Evolutionary conservation across 1,140 invertebrate genomes (phyloP), one percentile per base, ranked within the genome.

Genomic region (Pogonus chalceus): DNA sequence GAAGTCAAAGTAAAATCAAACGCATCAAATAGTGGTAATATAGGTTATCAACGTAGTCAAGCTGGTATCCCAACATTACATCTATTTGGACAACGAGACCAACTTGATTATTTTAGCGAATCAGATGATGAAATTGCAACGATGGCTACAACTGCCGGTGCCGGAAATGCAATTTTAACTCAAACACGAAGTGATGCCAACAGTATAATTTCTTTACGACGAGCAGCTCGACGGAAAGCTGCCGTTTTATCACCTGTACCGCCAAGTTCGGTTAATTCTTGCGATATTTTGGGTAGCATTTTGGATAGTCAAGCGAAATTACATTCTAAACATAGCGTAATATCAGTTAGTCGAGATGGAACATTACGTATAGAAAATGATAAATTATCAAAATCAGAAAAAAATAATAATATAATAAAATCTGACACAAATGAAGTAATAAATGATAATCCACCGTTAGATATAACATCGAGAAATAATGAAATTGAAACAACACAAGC

Each of bases 281-380:
- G 64, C 14, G 84, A 89, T 68, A 60, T 93, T 0, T 65, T 93
- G 1, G 81, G 80, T 9, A 81, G 74, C 56, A 92, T 93, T 55
- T 73, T 93, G 59, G 76, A 80, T 49, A 79, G 78, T 55, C 88
- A 92, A 69, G 78, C 82, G 53, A 69, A 83, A n/a, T 79, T 88
- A 64, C 81, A 86, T 62, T 81, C 83, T 1, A 83, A 79, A 51
- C 78, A 79, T 53, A 67, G 74, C 9, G 68, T 80, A 10, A 69
- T 87, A 2, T 79, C 74, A 0, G 66, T 87, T 0, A 74, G 79
- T 10, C 69, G 75, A 20, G 77, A 86, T 61, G 84, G 84, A 0
- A 71, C 71, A 12, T 51, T 85, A 10, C 56, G 72, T 21, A 68
- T 78, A 4, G 69, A 66, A n/a, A 57, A 57, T 52, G 66, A 65